Evolutionary conservation across 2,113 vertebrate species (phyloP), one percentile per base, ranked within the genome.

Genomic region (Microcebus tavaratra): DNA sequence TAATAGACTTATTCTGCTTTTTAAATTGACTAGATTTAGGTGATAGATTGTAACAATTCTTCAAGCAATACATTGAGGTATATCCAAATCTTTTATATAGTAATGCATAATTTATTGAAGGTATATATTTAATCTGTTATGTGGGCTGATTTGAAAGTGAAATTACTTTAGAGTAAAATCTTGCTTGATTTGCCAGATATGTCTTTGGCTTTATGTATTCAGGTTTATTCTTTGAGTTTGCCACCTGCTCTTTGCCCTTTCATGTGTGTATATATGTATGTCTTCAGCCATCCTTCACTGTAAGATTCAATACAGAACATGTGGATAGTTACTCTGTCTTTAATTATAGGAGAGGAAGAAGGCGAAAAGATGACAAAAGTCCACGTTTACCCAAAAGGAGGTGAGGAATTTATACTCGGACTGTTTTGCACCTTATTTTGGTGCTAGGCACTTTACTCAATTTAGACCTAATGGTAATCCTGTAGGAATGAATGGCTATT

Each of bases 311-410:
- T 84, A 65, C 94, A 34, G 89, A 91, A 76, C 87, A n/a, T 70
- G 8, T 90, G n/a, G 21, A 25, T 23, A 94, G 18, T 91, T 81
- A 20, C 36, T 97, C 75, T 97, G 2, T 98, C 86, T 97, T 65
- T 72, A 97, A 25, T 98, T 97, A 23, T 84, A 99, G 99, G 99
- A 99, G 99, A 98, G 99, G 99, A 78, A 99, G 99, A 45, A 98
- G 99, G 96, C 99, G 99, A 98, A 99, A 99, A 98, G 99, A 99
- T 94, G 99, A 99, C 97, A 99, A 99, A 99, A 99, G 99, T 59
- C 99, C 99, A 17, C 99, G 99, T 36, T 98, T 99, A 95, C 99
- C 99, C 65, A 99, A 99, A 97, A 99, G 99, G 98, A 99, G 99
- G 99, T 99, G 93, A 99, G 95, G 76, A 61, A 53, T 65, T 89